Evolutionary conservation across 2,888 invertebrate genomes (phyloP).

Genomic region (Elysia crispata): DNA sequence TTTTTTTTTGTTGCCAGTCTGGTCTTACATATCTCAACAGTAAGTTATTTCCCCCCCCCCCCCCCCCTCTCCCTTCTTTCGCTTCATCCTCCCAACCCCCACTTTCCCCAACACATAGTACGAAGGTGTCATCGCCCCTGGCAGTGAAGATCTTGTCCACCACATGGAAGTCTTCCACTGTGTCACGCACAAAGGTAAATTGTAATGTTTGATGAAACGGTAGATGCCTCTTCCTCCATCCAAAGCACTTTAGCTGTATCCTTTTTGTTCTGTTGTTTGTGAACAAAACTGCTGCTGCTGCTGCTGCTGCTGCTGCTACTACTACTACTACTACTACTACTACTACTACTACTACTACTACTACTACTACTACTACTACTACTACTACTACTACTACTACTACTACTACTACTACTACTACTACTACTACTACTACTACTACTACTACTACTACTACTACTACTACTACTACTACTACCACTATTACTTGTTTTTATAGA

Average conservation of each 20-base stretch:
- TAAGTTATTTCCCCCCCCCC: too few relatives aligned
- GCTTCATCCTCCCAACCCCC: too few relatives aligned
- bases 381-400: not conserved
- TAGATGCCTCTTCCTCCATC: too few relatives aligned
- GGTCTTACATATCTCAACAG: too few relatives aligned
- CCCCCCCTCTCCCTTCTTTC: too few relatives aligned
- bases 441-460: not conserved
- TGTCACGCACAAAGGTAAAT: slow-evolving; percentile 42
- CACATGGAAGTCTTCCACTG: slow-evolving; percentile 99
- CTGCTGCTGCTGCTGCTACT: not conserved
- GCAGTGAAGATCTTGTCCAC: slow-evolving; percentile 93
- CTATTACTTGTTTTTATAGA: too few relatives aligned
- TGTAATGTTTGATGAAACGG: not conserved
- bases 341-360: not conserved
- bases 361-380: not conserved
- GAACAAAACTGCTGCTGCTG: too few relatives aligned
- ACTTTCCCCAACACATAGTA: slow-evolving; percentile 82
- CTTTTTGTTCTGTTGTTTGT: too few relatives aligned
- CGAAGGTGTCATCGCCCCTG: slow-evolving; percentile 88
- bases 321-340: not conserved
- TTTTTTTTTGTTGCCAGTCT: too few relatives aligned
- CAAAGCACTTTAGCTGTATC: too few relatives aligned
- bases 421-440: not conserved
- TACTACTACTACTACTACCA: too few relatives aligned
- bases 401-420: not conserved